Evolutionary conservation across 2,113 vertebrate species (phyloP).

Genomic region (Ariopsis seemanni): DNA sequence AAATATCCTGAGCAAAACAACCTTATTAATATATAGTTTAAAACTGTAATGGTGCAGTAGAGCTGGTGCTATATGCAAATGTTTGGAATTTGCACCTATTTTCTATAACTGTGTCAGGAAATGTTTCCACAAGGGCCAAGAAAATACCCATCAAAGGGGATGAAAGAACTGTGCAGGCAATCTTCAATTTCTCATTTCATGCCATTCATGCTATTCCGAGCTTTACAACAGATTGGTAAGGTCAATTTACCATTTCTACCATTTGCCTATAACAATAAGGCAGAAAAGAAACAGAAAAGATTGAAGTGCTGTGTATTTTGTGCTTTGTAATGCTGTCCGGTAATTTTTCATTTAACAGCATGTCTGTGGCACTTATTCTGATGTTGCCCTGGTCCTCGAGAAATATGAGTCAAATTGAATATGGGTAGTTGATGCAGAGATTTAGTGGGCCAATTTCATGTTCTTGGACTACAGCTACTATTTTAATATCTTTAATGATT

Average conservation of each 20-base stretch:
- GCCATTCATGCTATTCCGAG: too few species aligned
- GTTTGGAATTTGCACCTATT: background rate
- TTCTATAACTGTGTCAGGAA: background rate
- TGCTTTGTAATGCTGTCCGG: too few species aligned
- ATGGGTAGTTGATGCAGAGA: background rate
- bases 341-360: too few species aligned
- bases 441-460: background rate
- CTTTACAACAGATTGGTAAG: background rate
- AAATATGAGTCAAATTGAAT: background rate
- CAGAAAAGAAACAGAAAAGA: background rate
- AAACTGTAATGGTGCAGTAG: background rate
- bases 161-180: background rate
- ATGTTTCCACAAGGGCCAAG: background rate
- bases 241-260: background rate
- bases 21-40: background rate
- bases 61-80: background rate
- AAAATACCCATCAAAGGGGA: background rate
- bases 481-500: background rate
- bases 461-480: background rate
- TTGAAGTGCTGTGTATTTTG: background rate
- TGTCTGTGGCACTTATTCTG: background rate
- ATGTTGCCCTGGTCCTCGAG: background rate
- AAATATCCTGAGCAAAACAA: background rate
- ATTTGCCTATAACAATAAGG: background rate
- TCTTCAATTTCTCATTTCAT: background rate